phyloP scores from a whole-genome alignment of 2,888 invertebrate genomes.

The Nomada goodeniana region DNA sequence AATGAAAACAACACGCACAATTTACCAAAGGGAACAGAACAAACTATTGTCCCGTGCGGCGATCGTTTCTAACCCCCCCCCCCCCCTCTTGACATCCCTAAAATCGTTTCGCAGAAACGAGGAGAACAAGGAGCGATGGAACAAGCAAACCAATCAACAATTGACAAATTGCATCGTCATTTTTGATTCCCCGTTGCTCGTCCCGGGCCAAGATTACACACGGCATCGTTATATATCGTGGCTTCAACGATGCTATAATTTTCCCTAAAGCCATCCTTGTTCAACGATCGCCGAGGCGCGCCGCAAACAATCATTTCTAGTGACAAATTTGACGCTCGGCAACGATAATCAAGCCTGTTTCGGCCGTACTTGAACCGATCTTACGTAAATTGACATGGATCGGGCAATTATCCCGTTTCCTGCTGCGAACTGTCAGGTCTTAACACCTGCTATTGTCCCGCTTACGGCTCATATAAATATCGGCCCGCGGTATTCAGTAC shows the following conservation, averaged over 20 bases:
- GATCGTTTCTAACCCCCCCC: too few species aligned
- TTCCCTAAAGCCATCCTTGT: neutral
- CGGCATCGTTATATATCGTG: neutral
- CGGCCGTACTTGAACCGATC: constrained; percentile 14
- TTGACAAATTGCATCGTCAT: constrained; percentile 8
- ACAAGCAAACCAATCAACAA: constrained; percentile 7
- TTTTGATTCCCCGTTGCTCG: neutral
- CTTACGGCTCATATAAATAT: constrained; percentile 45
- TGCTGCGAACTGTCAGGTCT: constrained; percentile 26
- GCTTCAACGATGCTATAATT: neutral
- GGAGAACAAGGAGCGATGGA: neutral
- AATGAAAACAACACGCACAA: too few species aligned
- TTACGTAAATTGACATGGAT: constrained; percentile 45
- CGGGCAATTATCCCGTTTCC: constrained; percentile 59
- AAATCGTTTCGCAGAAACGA: constrained; percentile 2
- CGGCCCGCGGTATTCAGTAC: neutral
- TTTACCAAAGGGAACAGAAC: too few species aligned
- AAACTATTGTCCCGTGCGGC: too few species aligned
- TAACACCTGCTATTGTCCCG: constrained; percentile 27
- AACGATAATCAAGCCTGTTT: constrained; percentile 20
- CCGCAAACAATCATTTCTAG: constrained; percentile 23
- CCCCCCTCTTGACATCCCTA: neutral
- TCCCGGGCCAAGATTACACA: constrained; percentile 6
- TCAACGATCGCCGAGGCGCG: neutral
- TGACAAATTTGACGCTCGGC: constrained; percentile 31